A percentile compares a stretch with the other conserved stretches of the same genome.
Conservation (phyloP, 2,888 invertebrate species). For the Stegophylla sp. region DNA sequence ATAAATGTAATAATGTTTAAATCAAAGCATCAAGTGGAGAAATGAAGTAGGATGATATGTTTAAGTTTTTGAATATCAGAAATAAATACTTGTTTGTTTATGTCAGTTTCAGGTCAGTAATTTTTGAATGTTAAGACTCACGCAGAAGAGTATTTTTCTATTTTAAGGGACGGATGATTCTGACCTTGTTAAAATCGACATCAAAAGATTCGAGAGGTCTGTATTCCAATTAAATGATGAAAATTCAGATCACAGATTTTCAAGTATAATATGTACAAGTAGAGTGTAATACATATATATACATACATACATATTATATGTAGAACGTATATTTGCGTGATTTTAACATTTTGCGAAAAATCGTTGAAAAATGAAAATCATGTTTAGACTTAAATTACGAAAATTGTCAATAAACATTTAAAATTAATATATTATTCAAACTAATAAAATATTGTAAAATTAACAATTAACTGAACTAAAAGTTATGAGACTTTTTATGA, state of each 20-base stretch:
- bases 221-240: constrained; percentile 19
- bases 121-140: background rate
- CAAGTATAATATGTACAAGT: too few species aligned
- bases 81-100: constrained; percentile 14
- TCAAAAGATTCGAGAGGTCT: constrained; percentile 1
- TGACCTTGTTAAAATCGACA: background rate
- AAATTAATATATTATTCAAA: too few species aligned
- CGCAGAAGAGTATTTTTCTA: background rate
- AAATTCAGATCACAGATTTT: constrained; percentile 10
- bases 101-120: constrained; percentile 36
- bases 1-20: background rate
- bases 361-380: constrained; percentile 14
- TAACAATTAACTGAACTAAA: too few species aligned
- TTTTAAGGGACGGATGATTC: background rate
- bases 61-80: background rate
- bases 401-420: too few species aligned
- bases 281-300: background rate
- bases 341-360: background rate
- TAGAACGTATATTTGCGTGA: background rate
- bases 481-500: too few species aligned
- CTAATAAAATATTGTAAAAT: too few species aligned
- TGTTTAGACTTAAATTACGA: background rate
- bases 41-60: background rate
- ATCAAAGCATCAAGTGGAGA: background rate
- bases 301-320: background rate